These are phyloP conservation scores for Octopus sinensis DNA, from an alignment of 1,140 invertebrate genomes.

Conservation along the genomic window DNA sequence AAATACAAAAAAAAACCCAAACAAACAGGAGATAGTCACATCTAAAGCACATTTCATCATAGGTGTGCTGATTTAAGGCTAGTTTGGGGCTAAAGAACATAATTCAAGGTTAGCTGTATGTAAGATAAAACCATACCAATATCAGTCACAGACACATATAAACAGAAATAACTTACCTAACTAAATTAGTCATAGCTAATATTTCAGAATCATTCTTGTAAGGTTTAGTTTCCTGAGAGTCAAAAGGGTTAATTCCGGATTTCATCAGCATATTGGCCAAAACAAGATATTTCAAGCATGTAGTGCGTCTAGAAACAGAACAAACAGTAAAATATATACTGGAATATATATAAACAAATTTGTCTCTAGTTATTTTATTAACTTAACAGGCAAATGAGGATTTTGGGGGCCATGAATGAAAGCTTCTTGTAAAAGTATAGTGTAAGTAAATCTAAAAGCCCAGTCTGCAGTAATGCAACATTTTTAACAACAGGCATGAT, in stretches of 20 bases:
- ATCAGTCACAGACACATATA: no score
- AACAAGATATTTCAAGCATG: constrained; percentile 97
- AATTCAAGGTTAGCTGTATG: background rate
- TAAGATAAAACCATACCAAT: background rate
- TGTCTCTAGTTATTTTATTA: no score
- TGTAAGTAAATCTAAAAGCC: no score
- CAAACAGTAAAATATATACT: background rate
- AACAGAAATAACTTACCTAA: constrained; percentile 63
- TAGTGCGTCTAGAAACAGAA: constrained; percentile 68
- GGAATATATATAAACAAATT: background rate
- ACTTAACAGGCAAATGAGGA: no score
- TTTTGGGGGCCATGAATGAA: no score
- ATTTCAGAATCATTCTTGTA: constrained; percentile 99
- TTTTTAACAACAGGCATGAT: no score
- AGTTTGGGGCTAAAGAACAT: background rate
- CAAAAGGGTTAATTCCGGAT: constrained; percentile 99
- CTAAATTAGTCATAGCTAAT: constrained; percentile 97
- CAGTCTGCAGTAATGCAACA: no score
- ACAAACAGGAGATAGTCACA: no score
- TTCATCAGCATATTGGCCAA: constrained; percentile 99
- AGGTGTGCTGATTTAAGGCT: background rate
- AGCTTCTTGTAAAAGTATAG: no score
- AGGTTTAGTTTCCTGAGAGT: constrained; percentile 99
- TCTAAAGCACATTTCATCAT: constrained; percentile 7
- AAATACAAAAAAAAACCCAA: no score